A percentile compares a stretch with the other conserved stretches of the same genome.
These are phyloP conservation scores for Oxystoma pomonae DNA, from an alignment of 2,888 invertebrate species.

Conservation along the genomic window DNA sequence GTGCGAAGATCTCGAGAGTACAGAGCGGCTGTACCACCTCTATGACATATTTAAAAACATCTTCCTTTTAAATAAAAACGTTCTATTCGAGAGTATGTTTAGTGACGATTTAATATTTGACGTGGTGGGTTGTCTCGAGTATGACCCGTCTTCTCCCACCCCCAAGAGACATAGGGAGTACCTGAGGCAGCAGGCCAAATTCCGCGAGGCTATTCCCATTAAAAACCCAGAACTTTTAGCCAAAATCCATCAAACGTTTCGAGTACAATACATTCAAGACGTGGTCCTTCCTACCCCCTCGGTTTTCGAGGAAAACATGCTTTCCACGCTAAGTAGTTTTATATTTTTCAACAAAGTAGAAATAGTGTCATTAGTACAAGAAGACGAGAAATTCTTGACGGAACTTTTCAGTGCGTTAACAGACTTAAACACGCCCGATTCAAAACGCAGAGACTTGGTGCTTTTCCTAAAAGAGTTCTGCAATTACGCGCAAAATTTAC, in stretches of 20 bases:
- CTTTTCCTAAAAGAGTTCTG: constrained; percentile 98
- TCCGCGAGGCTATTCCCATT: constrained; percentile 92
- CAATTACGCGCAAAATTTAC: constrained; percentile 97
- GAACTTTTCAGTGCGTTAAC: constrained; percentile 92
- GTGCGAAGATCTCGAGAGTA: constrained; percentile 95
- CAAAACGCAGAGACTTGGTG: constrained; percentile 88
- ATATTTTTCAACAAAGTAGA: constrained; percentile 99
- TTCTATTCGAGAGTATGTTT: constrained; percentile 96
- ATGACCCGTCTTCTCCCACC: constrained; percentile 83
- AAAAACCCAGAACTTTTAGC: constrained; percentile 90
- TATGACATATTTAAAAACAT: constrained; percentile 99
- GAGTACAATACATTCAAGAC: constrained; percentile 99
- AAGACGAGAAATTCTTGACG: constrained; percentile 94
- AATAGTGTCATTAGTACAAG: constrained; percentile 96
- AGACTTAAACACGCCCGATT: constrained; percentile 79
- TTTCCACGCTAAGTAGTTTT: constrained; percentile 96
- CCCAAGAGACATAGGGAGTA: constrained; percentile 96
- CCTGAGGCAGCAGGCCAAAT: constrained; percentile 83
- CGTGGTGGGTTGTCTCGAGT: constrained; percentile 97
- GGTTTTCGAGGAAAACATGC: constrained; percentile 98
- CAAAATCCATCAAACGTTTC: constrained; percentile 99
- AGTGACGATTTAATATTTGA: constrained; percentile 95
- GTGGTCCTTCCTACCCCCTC: constrained; percentile 98
- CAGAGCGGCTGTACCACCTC: constrained; percentile 89
- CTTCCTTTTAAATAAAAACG: constrained; percentile 96